Conservation (phyloP, 2,797 vertebrate genomes). For the Agapornis canus region DNA sequence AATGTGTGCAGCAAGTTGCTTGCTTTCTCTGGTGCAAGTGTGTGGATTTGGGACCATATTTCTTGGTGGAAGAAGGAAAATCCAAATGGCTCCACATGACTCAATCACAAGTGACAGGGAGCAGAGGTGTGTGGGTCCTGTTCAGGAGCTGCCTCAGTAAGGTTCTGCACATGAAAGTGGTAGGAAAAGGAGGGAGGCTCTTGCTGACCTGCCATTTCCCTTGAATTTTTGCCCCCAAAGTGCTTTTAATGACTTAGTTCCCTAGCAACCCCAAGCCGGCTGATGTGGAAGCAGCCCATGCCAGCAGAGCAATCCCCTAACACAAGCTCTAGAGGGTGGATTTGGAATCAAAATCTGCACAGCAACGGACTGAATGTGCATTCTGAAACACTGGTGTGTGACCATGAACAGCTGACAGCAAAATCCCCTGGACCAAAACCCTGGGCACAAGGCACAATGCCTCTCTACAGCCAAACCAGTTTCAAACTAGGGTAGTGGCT, state of each 20-base stretch:
- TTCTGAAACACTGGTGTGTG: accelerated
- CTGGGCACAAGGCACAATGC: accelerated
- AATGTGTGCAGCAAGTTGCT: not conserved
- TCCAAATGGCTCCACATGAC: not conserved
- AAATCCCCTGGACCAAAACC: not conserved
- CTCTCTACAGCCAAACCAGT: not conserved
- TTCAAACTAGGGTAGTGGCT: not conserved
- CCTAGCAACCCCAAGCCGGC: not conserved
- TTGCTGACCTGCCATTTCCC: not conserved
- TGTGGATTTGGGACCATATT: not conserved
- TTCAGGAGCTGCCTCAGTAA: not conserved
- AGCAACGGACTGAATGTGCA: not conserved
- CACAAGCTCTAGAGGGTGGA: not conserved
- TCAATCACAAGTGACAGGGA: accelerated
- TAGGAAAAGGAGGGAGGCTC: not conserved
- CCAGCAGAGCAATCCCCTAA: not conserved
- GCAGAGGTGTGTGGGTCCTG: not conserved
- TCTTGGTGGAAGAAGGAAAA: not conserved
- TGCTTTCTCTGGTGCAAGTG: not conserved
- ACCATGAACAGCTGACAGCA: not conserved
- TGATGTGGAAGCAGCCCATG: not conserved
- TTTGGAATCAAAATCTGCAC: not conserved
- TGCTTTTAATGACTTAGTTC: not conserved
- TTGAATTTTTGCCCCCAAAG: not conserved
- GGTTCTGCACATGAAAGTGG: not conserved